A percentile compares a stretch with the other conserved stretches of the same genome.
Evolutionary conservation across 2,113 vertebrate species (phyloP).

Genomic region (Ursus arctos): DNA sequence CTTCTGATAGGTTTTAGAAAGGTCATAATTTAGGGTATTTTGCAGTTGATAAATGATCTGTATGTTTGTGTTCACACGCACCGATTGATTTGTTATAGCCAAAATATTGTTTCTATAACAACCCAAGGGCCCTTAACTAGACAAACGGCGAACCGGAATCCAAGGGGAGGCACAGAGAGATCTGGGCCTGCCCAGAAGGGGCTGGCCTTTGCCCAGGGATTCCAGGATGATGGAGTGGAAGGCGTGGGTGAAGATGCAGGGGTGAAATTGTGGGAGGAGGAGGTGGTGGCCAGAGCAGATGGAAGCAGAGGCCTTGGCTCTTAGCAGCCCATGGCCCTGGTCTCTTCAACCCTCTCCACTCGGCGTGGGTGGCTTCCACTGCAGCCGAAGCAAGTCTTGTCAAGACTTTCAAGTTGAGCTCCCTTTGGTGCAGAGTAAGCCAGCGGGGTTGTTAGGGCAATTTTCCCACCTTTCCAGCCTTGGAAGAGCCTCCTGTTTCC

Average conservation of each 20-base stretch:
- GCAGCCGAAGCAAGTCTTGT: slow-evolving; percentile 76
- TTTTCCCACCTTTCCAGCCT: slow-evolving; percentile 94
- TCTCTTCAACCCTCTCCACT: slow-evolving; percentile 56
- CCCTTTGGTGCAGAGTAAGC: slow-evolving; percentile 83
- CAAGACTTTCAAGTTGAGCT: slow-evolving; percentile 85
- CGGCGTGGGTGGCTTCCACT: slow-evolving; percentile 26
- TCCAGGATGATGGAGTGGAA: slow-evolving; percentile 36
- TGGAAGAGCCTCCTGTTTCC: slow-evolving; percentile 94
- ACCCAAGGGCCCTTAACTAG: slow-evolving; percentile 93
- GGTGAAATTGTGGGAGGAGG: background rate
- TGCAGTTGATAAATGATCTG: slow-evolving; percentile 99
- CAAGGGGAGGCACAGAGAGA: slow-evolving; percentile 85
- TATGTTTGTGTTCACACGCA: slow-evolving; percentile 95
- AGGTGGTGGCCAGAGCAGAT: background rate
- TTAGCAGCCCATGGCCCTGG: slow-evolving; percentile 22
- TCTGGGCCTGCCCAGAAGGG: slow-evolving; percentile 74
- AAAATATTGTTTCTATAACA: slow-evolving; percentile 94
- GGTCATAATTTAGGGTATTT: slow-evolving; percentile 99
- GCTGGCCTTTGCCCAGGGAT: slow-evolving; percentile 38
- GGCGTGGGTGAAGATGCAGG: background rate
- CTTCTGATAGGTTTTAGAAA: slow-evolving; percentile 97
- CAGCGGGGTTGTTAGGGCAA: slow-evolving; percentile 90
- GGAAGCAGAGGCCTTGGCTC: slow-evolving; percentile 56
- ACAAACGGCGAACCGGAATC: slow-evolving; percentile 91
- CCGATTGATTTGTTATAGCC: slow-evolving; percentile 96